Evolutionary conservation across 2,797 vertebrate species (phyloP), one percentile per base, ranked within the genome.

Genomic region (Busarellus nigricollis): DNA sequence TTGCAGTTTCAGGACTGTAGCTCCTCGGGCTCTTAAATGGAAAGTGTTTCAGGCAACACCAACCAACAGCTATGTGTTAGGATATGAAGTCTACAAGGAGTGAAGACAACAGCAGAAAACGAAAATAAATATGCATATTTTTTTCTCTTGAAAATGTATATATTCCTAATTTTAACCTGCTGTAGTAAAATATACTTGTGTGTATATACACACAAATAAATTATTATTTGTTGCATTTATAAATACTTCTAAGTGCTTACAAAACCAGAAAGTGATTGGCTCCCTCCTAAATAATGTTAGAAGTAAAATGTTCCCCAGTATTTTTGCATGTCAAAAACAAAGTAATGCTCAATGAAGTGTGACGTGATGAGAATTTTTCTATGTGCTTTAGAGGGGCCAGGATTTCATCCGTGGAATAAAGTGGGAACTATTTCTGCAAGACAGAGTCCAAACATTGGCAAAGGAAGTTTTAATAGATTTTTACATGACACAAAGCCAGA

Each of bases 391-490:
- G 50, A 89, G 19, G n/a, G 79, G 86, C 90, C 89, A 91, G 79
- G 42, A 91, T 86, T 92, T 97, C 50, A 94, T 89, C 71, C 71
- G 0, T 8, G 16, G 74, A 95, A 94, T 83, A 83, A 95, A 96
- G 67, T 5, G 16, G 83, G 86, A 96, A 92, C 72, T 91, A 81
- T 54, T 97, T 87, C 89, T 97, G 72, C 94, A 96, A 94, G 78
- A 95, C 70, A 83, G 77, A 93, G 67, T 78, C 93, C 90, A 96
- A 95, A 92, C 84, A 72, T 55, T 96, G 93, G 94, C 93, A 93
- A 88, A 93, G 87, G 92, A 87, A 95, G 78, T 85, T 94, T 94
- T 94, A 97, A 96, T 96, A 92, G 94, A 88, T 92, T 91, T 93
- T 87, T 94, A 88, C 79, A 93, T 85, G 90, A 95, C 76, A 96